Evolutionary conservation across 2,113 vertebrate species (phyloP).

Genomic region (Camarhynchus parvulus): DNA sequence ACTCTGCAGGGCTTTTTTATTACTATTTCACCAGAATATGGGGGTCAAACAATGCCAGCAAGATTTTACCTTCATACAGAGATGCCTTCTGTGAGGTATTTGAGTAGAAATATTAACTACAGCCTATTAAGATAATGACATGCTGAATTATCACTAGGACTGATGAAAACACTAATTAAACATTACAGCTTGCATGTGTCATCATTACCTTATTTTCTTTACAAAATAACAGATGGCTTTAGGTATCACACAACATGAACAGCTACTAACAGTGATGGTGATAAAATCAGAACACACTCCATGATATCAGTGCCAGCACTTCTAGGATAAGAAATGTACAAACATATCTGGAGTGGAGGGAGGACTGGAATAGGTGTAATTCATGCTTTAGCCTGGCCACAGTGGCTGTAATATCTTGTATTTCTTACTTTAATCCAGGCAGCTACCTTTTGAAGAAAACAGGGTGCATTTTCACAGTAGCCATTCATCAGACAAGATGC

Average conservation of each 20-base stretch:
- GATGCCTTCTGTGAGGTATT: not conserved
- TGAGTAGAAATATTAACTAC: not conserved
- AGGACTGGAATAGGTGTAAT: not conserved
- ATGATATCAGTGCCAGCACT: not conserved
- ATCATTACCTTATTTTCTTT: conserved; percentile 12
- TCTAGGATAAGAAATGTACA: not conserved
- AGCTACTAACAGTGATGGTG: not conserved
- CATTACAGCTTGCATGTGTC: not conserved
- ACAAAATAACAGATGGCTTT: conserved; percentile 28
- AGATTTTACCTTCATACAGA: not conserved
- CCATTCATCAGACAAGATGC: not conserved
- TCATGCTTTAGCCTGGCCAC: not conserved
- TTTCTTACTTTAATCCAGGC: not conserved
- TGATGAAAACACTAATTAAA: conserved; percentile 43
- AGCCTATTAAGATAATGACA: not conserved
- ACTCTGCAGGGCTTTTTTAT: not conserved
- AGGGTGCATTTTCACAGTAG: not conserved
- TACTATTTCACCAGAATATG: not conserved
- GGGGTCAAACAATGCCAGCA: not conserved
- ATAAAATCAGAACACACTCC: not conserved
- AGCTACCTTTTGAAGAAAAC: not conserved
- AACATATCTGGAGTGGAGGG: not conserved
- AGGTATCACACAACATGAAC: not conserved
- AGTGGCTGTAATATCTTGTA: not conserved
- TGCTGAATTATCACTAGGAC: not conserved